These are phyloP conservation scores for Odontomyia ornata DNA, from an alignment of 2,888 invertebrate genomes.

Conservation along the genomic window DNA sequence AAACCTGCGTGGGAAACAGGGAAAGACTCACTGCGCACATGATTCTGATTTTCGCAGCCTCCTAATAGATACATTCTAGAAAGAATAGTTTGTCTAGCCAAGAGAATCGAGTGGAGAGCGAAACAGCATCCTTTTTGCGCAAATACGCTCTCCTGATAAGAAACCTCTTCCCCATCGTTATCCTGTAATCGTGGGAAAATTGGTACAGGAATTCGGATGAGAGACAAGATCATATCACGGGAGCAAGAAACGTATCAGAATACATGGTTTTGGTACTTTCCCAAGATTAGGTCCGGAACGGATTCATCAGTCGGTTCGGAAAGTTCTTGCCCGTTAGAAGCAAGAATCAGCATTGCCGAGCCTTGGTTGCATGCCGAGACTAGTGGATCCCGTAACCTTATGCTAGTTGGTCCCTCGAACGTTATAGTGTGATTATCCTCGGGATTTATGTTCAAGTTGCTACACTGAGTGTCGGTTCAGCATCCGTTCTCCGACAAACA, in stretches of 20 bases:
- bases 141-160: slow-evolving; percentile 12
- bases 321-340: slow-evolving; percentile 38
- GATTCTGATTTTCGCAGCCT: not conserved
- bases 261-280: slow-evolving; percentile 40
- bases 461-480: slow-evolving; percentile 22
- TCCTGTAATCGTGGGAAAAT: slow-evolving; percentile 38
- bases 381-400: not conserved
- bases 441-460: slow-evolving; percentile 11
- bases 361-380: not conserved
- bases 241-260: slow-evolving; percentile 20
- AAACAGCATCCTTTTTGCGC: slow-evolving; percentile 1
- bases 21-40: not conserved
- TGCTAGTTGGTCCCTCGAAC: not conserved
- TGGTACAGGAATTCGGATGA: slow-evolving; percentile 35
- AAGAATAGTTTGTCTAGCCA: not conserved
- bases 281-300: slow-evolving; percentile 40
- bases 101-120: not conserved
- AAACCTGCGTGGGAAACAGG: slow-evolving; percentile 22
- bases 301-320: slow-evolving; percentile 44
- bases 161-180: not conserved
- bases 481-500: not conserved
- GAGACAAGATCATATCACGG: slow-evolving; percentile 40
- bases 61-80: not conserved
- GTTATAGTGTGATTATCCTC: slow-evolving; percentile 35
- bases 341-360: slow-evolving; percentile 9